Conservation (phyloP, 2,888 invertebrate genomes). For the Chrysolina haemoptera region DNA sequence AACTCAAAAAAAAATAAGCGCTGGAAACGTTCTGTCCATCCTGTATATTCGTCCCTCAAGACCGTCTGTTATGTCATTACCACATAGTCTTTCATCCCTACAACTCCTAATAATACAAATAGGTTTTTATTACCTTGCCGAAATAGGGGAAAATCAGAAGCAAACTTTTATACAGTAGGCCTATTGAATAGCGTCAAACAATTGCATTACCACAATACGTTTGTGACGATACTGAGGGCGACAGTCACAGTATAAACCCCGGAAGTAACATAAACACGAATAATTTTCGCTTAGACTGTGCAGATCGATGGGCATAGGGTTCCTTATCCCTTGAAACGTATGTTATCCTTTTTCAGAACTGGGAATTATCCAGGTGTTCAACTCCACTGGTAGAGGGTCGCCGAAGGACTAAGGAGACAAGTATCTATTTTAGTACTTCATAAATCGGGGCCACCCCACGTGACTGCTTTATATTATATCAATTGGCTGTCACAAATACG, state of each 20-base stretch:
- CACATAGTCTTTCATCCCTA: constrained; percentile 40
- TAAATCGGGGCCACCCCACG: constrained; percentile 68
- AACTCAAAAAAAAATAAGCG: too few relatives aligned
- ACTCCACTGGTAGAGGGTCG: constrained; percentile 57
- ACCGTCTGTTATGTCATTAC: constrained; percentile 39
- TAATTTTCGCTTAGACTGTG: not conserved
- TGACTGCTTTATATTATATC: constrained; percentile 69
- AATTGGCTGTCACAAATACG: constrained; percentile 71
- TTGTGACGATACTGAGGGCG: not conserved
- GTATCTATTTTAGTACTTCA: constrained; percentile 70
- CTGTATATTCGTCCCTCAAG: constrained; percentile 29
- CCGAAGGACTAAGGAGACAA: constrained; percentile 61
- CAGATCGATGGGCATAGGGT: not conserved
- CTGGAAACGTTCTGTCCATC: not conserved
- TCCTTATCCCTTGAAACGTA: not conserved
- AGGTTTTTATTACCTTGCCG: constrained; percentile 38
- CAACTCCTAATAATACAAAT: constrained; percentile 44
- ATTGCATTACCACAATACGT: not conserved
- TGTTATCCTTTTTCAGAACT: not conserved
- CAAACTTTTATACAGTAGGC: constrained; percentile 26
- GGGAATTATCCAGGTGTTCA: constrained; percentile 32
- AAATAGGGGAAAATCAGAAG: constrained; percentile 48
- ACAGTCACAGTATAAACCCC: not conserved
- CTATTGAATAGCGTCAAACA: constrained; percentile 24
- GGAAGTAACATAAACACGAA: too few relatives aligned